phyloP scores from a whole-genome alignment of 2,888 invertebrate genomes.

The Drosophila aldrichi region DNA sequence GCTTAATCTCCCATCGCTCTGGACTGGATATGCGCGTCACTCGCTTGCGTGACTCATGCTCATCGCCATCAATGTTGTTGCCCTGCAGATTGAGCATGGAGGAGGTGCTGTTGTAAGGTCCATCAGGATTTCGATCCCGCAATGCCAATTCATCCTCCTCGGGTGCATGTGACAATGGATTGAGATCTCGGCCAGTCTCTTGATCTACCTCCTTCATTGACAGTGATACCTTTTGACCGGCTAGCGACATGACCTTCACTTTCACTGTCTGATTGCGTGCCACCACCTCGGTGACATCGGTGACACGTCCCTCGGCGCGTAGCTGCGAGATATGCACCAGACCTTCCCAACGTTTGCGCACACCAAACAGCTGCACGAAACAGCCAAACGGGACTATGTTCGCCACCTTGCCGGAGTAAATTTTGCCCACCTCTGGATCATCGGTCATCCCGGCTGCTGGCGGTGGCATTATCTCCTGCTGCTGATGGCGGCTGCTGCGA shows the following conservation, averaged over 20 bases:
- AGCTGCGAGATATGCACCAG: conserved; percentile 98
- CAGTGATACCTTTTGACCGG: conserved; percentile 97
- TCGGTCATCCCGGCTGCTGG: conserved; percentile 87
- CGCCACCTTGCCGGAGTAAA: conserved; percentile 97
- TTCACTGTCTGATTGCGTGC: conserved; percentile 94
- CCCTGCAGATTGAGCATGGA: conserved; percentile 86
- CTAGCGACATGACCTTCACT: conserved; percentile 95
- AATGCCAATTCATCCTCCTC: conserved; percentile 86
- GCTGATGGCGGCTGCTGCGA: conserved; percentile 69
- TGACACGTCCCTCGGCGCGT: conserved; percentile 96
- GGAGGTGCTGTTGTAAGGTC: conserved; percentile 89
- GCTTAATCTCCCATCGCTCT: conserved; percentile 98
- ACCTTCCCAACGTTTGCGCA: conserved; percentile 96
- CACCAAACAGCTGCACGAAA: conserved; percentile 97
- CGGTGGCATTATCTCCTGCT: conserved; percentile 80
- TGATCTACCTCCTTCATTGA: conserved; percentile 99
- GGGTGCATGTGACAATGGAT: conserved; percentile 91
- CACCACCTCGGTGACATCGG: conserved; percentile 97
- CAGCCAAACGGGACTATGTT: conserved; percentile 99
- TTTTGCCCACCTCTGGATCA: conserved; percentile 92
- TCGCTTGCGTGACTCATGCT: conserved; percentile 92
- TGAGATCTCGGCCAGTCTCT: conserved; percentile 96
- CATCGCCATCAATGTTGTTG: conserved; percentile 89
- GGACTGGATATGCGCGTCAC: conserved; percentile 97
- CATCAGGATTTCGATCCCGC: conserved; percentile 94